Evolutionary conservation across 2,113 vertebrate species (phyloP).

Genomic region (Vulpes ferrilata): DNA sequence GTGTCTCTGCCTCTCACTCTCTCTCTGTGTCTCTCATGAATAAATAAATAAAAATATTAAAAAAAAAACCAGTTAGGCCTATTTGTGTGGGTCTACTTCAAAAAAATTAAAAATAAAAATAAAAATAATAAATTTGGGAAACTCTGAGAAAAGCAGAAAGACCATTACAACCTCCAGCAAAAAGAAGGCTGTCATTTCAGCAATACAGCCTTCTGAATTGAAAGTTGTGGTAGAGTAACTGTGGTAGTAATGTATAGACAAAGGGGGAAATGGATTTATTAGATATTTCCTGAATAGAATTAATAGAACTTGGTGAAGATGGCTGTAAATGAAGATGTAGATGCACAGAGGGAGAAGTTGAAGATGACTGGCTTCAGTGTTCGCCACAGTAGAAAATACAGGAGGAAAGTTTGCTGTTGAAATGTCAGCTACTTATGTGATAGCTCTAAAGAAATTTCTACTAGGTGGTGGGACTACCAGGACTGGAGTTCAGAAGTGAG

Average conservation of each 20-base stretch:
- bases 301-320: constrained; percentile 9
- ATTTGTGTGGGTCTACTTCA: too few species aligned
- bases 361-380: not conserved
- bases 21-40: too few species aligned
- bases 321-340: not conserved
- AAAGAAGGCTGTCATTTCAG: constrained; percentile 6
- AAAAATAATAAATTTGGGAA: not conserved
- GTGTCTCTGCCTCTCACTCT: too few species aligned
- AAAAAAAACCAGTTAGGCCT: too few species aligned
- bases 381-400: not conserved
- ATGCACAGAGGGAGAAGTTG: not conserved
- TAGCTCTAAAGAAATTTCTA: not conserved
- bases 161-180: not conserved
- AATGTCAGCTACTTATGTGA: not conserved
- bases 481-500: not conserved
- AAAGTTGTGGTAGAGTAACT: not conserved
- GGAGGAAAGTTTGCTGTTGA: not conserved
- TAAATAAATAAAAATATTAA: too few species aligned
- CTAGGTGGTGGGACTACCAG: not conserved
- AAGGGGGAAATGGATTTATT: not conserved
- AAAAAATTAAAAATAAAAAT: too few species aligned
- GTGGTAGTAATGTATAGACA: not conserved
- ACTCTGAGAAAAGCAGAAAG: constrained; percentile 34
- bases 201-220: constrained; percentile 1
- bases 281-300: constrained; percentile 9